A percentile compares a stretch with the other conserved stretches of the same genome.
Conservation (phyloP, 2,888 invertebrate species). For the Phengaris alcon region DNA sequence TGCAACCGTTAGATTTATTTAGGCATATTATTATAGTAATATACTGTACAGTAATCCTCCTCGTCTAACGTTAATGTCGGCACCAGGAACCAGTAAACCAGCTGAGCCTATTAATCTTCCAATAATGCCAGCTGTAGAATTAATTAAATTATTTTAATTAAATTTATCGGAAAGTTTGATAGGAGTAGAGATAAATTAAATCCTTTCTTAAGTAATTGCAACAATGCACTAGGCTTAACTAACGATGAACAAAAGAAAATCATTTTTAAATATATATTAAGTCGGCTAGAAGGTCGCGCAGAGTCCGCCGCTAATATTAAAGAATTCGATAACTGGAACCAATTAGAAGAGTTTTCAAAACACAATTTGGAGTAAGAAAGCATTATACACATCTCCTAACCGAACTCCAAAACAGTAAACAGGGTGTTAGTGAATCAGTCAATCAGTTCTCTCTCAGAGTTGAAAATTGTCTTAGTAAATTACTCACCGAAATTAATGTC, state of each 20-base stretch:
- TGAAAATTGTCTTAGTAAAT: background rate
- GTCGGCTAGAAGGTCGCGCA: conserved; percentile 27
- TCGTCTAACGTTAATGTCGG: too few species aligned
- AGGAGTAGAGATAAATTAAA: conserved; percentile 22
- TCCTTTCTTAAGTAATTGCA: conserved; percentile 23
- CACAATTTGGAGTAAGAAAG: conserved; percentile 29
- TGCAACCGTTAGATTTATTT: too few species aligned
- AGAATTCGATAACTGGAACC: conserved; percentile 25
- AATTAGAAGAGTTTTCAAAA: conserved; percentile 29
- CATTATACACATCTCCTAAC: background rate
- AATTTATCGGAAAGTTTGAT: too few species aligned
- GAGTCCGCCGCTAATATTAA: conserved; percentile 28
- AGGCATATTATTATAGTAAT: too few species aligned
- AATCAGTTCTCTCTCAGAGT: too few species aligned
- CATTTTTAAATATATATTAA: conserved; percentile 21
- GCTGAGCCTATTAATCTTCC: too few species aligned
- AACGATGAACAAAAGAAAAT: conserved; percentile 15
- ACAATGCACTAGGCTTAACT: conserved; percentile 17
- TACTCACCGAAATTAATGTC: conserved; percentile 30
- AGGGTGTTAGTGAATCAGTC: too few species aligned
- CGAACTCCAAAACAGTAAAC: too few species aligned
- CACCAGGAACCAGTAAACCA: too few species aligned
- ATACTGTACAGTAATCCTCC: too few species aligned
- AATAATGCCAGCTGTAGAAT: too few species aligned
- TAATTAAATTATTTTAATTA: too few species aligned